A percentile compares a stretch with the other conserved stretches of the same genome.
phyloP scores from a whole-genome alignment of 1,140 invertebrate species.

The Heliconius hewitsoni region DNA sequence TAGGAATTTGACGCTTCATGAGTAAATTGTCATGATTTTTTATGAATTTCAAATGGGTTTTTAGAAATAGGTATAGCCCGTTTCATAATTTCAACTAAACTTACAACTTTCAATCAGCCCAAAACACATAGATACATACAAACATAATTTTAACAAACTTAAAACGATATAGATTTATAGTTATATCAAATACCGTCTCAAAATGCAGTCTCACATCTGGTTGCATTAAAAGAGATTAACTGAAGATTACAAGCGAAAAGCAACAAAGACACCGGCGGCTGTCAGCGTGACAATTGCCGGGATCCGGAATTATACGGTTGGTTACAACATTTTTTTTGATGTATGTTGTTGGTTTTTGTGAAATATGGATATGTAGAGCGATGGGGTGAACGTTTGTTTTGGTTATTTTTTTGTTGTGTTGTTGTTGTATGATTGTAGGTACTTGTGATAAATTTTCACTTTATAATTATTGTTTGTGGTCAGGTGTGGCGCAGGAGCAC shows the following conservation, averaged over 20 bases:
- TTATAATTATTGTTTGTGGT: too few species aligned
- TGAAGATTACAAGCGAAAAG: slow-evolving; percentile 74
- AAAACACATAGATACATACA: not conserved
- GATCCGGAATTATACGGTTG: slow-evolving; percentile 72
- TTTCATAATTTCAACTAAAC: too few species aligned
- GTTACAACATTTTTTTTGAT: slow-evolving; percentile 56
- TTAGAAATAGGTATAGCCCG: too few species aligned
- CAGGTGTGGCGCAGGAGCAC: too few species aligned
- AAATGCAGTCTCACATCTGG: slow-evolving; percentile 69
- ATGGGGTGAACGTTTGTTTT: slow-evolving; percentile 30
- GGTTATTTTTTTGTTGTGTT: not conserved
- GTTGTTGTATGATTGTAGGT: not conserved
- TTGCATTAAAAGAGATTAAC: slow-evolving; percentile 78
- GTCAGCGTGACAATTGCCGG: slow-evolving; percentile 73
- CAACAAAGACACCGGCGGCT: slow-evolving; percentile 71
- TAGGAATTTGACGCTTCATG: too few species aligned
- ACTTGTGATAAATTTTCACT: not conserved
- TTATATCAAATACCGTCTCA: slow-evolving; percentile 23
- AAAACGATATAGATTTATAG: not conserved
- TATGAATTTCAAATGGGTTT: too few species aligned
- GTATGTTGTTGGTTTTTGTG: slow-evolving; percentile 54
- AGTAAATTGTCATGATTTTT: too few species aligned
- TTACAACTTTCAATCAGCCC: too few species aligned
- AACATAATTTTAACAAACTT: not conserved
- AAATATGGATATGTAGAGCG: slow-evolving; percentile 26